Percentiles rank a stretch among this genome's conserved stretches.
phyloP scores from a whole-genome alignment of 2,797 vertebrate genomes.

The Vespertilio murinus region DNA sequence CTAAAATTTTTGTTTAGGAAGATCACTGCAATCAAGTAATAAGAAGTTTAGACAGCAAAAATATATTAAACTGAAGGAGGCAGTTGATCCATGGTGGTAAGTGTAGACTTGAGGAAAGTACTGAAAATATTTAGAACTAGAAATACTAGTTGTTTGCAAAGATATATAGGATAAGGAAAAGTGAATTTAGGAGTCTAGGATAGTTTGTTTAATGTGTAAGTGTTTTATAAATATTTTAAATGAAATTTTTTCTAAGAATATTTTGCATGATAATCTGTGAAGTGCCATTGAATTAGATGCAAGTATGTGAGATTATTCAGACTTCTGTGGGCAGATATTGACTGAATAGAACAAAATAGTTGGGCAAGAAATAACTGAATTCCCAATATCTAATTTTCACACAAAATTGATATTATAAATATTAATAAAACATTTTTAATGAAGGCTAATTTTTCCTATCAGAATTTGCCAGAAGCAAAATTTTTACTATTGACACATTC shows the following conservation, averaged over 20 bases:
- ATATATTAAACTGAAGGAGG: background rate
- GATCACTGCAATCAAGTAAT: background rate
- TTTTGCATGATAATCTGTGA: background rate
- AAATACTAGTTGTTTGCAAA: background rate
- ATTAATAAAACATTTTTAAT: conserved; percentile 54
- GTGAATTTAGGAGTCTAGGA: background rate
- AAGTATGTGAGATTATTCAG: background rate
- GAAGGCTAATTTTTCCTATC: conserved; percentile 63
- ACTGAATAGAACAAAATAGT: background rate
- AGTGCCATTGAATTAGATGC: background rate
- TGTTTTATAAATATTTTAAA: background rate
- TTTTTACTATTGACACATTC: conserved; percentile 72
- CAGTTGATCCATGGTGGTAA: background rate
- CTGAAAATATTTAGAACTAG: background rate
- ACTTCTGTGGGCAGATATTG: background rate
- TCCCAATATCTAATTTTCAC: conserved; percentile 59
- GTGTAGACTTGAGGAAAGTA: background rate
- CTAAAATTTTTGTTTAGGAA: background rate
- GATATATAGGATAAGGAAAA: background rate
- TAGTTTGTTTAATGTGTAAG: background rate
- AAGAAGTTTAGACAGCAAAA: background rate
- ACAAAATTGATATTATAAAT: conserved; percentile 70
- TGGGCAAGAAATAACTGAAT: background rate
- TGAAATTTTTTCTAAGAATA: background rate
- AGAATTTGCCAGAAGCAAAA: conserved; percentile 72